Base-by-base conservation (phyloP, 2,797 vertebrate species). In the Clarias pachynema region DNA sequence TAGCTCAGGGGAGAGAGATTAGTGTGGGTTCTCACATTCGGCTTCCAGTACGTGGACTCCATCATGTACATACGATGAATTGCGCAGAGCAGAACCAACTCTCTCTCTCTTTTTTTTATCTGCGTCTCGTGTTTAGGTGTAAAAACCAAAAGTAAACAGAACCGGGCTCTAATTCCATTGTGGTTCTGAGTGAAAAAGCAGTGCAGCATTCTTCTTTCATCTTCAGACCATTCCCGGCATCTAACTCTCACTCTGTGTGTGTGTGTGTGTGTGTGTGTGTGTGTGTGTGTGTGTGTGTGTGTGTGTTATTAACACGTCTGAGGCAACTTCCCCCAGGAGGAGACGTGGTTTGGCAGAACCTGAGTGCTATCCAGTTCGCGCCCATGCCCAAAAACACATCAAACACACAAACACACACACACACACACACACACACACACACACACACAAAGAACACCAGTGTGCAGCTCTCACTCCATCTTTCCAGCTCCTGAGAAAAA, bases 301-400 rank as follows among this genome's bases (percentile, higher is more conserved):
- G 86, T 83, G 26, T 84, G 87, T 81, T 89, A 90, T 92, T 93
- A 92, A 90, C 88, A 91, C 81, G 84, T 93, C 90, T 90, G 86
- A 89, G 59, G 82, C 34, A 84, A 89, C 84, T 87, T 89, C 70
- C 81, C 83, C 86, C 70, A 74, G 77, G 84, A 86, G 84, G 85
- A 89, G 78, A 85, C 69, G 84, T 87, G 85, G 87, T 87, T 87
- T 90, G 89, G 87, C 87, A 70, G 34, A 59, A 49, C 40, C 56
- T 73, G 37, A 79, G 60, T 37, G 77, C 53, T 86, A 85, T 84
- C 66, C 70, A 86, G 53, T 34, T 84, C 44, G 29, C 81, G 44
- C 63, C 80, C 37, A 83, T 88, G 84, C 81, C 83, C 77, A 87
- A 70, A 80, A n/a, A 84, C 81, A 88, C 85, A 89, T 88, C 85